These are phyloP conservation scores for Glossophaga mutica DNA, from an alignment of 2,797 vertebrate genomes.

Conservation along the genomic window DNA sequence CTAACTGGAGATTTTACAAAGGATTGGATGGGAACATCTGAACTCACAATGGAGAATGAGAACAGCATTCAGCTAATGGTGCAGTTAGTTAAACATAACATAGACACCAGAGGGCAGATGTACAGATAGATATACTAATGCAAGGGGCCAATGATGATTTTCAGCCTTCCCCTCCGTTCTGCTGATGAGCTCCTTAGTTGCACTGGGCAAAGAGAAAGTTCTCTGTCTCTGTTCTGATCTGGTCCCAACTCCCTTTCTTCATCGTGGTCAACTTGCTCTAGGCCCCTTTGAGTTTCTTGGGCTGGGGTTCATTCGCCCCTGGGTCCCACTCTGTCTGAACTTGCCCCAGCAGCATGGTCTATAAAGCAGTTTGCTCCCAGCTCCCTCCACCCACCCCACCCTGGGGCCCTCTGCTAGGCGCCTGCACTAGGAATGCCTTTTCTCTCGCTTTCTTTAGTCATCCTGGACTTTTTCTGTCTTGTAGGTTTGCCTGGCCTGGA, in stretches of 20 bases:
- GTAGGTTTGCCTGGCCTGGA: fast-evolving
- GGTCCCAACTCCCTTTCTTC: neutral
- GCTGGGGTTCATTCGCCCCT: neutral
- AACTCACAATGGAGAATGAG: neutral
- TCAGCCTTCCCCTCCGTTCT: fast-evolving
- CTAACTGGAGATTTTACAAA: neutral
- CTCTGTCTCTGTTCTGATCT: neutral
- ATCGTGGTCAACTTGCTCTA: fast-evolving
- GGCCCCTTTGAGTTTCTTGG: too few relatives aligned
- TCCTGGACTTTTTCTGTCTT: neutral
- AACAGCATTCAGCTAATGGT: neutral
- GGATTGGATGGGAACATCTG: neutral
- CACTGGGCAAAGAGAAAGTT: fast-evolving
- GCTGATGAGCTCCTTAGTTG: neutral
- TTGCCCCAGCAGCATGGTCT: fast-evolving
- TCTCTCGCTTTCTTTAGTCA: neutral
- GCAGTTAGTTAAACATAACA: neutral
- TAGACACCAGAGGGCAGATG: neutral
- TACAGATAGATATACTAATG: fast-evolving
- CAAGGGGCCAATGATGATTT: neutral
- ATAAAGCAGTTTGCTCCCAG: neutral
- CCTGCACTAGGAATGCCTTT: neutral
- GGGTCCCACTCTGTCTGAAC: neutral
- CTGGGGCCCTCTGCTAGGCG: neutral
- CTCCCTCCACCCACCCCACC: neutral